Percentiles rank a stretch among this genome's conserved stretches.
These are phyloP conservation scores for Vollenhovia emeryi DNA, from an alignment of 1,140 invertebrate species.

Conservation along the genomic window DNA sequence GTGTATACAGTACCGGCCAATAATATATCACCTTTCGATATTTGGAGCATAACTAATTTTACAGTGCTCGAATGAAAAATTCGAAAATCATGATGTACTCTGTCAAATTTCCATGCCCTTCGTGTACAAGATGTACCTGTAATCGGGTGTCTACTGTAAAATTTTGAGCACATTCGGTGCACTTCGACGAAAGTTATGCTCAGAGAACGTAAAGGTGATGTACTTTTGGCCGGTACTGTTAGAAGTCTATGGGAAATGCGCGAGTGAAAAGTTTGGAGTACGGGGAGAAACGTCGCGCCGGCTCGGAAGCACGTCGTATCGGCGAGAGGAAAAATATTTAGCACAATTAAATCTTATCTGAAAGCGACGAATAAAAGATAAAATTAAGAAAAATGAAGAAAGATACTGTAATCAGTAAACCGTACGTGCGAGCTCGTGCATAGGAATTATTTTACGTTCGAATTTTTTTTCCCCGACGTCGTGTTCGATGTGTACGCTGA, in stretches of 20 bases:
- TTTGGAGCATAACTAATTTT: too few species aligned
- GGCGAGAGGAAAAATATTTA: neutral
- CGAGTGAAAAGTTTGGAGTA: neutral
- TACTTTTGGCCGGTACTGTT: too few species aligned
- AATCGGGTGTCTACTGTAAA: too few species aligned
- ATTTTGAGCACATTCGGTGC: too few species aligned
- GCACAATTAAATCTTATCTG: neutral
- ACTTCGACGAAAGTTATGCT: too few species aligned
- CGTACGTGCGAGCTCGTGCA: neutral
- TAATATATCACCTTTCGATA: too few species aligned
- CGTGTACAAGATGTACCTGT: too few species aligned
- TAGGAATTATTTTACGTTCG: neutral
- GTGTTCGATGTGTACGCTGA: neutral
- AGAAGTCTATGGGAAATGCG: conserved; percentile 11
- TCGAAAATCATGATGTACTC: too few species aligned
- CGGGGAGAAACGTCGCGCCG: neutral
- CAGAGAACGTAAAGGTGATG: too few species aligned
- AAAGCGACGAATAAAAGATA: conserved; percentile 5
- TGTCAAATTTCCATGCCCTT: too few species aligned
- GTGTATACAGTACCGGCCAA: too few species aligned
- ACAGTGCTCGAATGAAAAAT: too few species aligned
- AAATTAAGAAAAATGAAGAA: conserved; percentile 9
- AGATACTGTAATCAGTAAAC: conserved; percentile 9
- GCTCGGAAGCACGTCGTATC: neutral
- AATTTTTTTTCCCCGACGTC: neutral